These are phyloP conservation scores for Ophraella communa DNA, from an alignment of 2,888 invertebrate genomes.

Conservation along the genomic window DNA sequence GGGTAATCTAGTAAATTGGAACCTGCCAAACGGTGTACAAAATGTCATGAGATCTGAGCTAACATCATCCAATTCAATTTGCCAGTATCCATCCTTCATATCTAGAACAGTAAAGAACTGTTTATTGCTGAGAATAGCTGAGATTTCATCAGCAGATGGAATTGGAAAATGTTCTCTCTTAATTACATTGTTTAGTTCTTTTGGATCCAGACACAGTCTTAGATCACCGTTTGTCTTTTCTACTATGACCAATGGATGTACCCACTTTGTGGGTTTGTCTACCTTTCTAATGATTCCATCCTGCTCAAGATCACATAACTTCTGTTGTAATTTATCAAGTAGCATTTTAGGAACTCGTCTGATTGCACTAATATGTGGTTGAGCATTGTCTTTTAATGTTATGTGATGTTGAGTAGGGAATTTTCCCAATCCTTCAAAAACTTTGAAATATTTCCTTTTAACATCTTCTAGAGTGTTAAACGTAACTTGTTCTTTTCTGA, in stretches of 20 bases:
- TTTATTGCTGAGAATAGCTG: no score
- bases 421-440: not conserved
- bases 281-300: not conserved
- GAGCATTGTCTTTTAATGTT: not conserved
- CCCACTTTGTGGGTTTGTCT: conserved; percentile 15
- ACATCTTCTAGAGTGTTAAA: no score
- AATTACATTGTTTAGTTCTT: conserved; percentile 24
- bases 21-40: no score
- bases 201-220: conserved; percentile 25
- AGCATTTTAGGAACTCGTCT: not conserved
- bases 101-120: no score
- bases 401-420: not conserved
- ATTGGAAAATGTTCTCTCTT: conserved; percentile 23
- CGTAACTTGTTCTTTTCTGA: no score
- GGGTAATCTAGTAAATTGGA: no score
- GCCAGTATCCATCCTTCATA: no score
- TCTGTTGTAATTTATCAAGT: not conserved
- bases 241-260: conserved; percentile 30
- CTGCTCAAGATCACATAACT: not conserved
- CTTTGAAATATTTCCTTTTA: not conserved
- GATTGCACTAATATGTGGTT: not conserved
- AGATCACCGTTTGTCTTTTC: conserved; percentile 28
- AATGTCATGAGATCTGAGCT: no score
- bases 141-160: conserved; percentile 23
- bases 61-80: no score